Conservation (phyloP, 1,140 invertebrate genomes). For the Belonocnema kinseyi region DNA sequence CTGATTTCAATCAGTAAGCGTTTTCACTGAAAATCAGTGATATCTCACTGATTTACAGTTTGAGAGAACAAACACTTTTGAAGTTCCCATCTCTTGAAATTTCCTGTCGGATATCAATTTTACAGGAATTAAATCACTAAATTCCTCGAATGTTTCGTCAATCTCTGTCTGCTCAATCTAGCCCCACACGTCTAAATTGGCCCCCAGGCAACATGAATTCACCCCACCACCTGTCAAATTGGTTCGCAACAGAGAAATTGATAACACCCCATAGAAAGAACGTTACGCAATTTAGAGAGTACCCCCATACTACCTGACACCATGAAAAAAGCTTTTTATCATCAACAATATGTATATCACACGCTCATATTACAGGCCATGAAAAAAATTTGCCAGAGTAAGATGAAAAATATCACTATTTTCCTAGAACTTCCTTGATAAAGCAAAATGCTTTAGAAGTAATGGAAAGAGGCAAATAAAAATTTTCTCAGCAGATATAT, state of each 20-base stretch:
- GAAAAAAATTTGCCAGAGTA: background rate
- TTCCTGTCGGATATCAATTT: background rate
- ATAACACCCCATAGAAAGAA: background rate
- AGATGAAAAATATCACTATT: background rate
- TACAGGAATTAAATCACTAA: background rate
- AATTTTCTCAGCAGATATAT: too few relatives aligned
- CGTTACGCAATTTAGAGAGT: slow-evolving; percentile 5
- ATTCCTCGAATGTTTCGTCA: background rate
- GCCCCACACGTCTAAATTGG: background rate
- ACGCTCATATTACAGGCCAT: background rate
- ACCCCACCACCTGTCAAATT: slow-evolving; percentile 9
- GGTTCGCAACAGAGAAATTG: background rate
- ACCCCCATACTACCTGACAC: background rate
- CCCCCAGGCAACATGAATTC: background rate
- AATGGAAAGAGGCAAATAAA: background rate
- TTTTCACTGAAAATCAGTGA: too few relatives aligned
- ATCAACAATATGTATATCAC: background rate
- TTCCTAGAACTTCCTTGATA: background rate
- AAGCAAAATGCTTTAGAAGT: slow-evolving; percentile 9
- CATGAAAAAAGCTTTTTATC: slow-evolving; percentile 4
- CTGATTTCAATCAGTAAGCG: too few relatives aligned
- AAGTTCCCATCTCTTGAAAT: too few relatives aligned
- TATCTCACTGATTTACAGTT: too few relatives aligned
- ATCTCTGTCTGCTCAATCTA: background rate
- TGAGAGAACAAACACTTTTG: too few relatives aligned